A percentile compares a stretch with the other conserved stretches of the same genome.
Evolutionary conservation across 1,140 invertebrate species (phyloP).

Genomic region (Lucilia cuprina): DNA sequence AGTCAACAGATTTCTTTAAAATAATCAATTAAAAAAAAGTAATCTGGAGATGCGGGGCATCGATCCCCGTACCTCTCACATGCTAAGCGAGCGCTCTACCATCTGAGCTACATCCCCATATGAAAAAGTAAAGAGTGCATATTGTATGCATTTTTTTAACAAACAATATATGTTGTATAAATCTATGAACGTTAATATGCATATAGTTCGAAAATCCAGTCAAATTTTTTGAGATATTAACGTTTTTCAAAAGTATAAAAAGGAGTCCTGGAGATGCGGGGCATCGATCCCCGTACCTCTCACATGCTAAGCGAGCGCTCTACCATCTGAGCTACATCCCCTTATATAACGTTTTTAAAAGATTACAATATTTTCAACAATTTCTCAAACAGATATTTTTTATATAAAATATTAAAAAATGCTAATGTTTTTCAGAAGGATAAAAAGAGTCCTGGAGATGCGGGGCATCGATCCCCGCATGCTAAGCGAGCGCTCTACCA

Average conservation of each 20-base stretch:
- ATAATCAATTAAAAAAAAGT: neutral
- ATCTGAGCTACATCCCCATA: slow-evolving; percentile 79
- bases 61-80: slow-evolving; percentile 86
- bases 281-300: slow-evolving; percentile 87
- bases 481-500: slow-evolving; percentile 88
- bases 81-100: slow-evolving; percentile 88
- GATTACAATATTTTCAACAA: too few relatives aligned
- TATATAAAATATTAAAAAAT: too few relatives aligned
- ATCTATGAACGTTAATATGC: too few relatives aligned
- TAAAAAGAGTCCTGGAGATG: slow-evolving; percentile 67
- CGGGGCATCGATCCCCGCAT: slow-evolving; percentile 85
- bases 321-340: slow-evolving; percentile 85
- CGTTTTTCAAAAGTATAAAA: too few relatives aligned
- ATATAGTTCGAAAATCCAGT: too few relatives aligned
- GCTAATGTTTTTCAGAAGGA: too few relatives aligned
- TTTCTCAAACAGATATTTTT: too few relatives aligned
- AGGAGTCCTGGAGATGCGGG: slow-evolving; percentile 68
- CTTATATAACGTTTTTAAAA: slow-evolving; percentile 40
- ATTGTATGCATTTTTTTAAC: too few relatives aligned
- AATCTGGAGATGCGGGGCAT: slow-evolving; percentile 74
- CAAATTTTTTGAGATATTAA: too few relatives aligned
- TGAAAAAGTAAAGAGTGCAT: too few relatives aligned
- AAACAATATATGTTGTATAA: too few relatives aligned
- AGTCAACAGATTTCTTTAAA: too few relatives aligned
- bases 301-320: slow-evolving; percentile 87